Conservation (phyloP, 2,797 vertebrate genomes). For the Pipistrellus nathusii region DNA sequence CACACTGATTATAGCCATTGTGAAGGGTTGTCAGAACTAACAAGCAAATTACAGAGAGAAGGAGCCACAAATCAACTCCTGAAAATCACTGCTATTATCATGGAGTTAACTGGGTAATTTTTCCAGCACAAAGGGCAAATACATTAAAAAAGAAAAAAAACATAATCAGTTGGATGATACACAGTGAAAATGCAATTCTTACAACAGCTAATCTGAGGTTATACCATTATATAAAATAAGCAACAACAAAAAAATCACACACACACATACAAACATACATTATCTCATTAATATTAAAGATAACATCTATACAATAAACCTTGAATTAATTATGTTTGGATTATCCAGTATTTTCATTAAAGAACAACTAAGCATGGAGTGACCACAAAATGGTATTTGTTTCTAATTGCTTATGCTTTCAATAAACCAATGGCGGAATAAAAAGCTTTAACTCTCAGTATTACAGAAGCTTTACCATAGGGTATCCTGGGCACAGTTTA, state of each 20-base stretch:
- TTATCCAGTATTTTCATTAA: constrained; percentile 55
- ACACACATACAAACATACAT: neutral
- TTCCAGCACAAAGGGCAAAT: constrained; percentile 63
- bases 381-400: constrained; percentile 17
- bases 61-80: constrained; percentile 47
- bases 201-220: constrained; percentile 43
- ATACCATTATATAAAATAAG: constrained; percentile 29
- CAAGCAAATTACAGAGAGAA: constrained; percentile 75
- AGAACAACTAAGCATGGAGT: constrained; percentile 12
- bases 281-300: constrained; percentile 55
- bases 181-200: constrained; percentile 49
- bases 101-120: constrained; percentile 72
- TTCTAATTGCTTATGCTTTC: constrained; percentile 46
- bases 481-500: neutral
- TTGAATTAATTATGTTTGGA: constrained; percentile 63
- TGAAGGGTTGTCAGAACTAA: constrained; percentile 64
- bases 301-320: constrained; percentile 36
- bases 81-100: constrained; percentile 72
- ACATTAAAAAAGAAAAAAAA: constrained; percentile 19
- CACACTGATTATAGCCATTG: constrained; percentile 73
- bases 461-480: neutral
- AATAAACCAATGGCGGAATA: constrained; percentile 34
- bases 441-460: constrained; percentile 1
- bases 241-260: neutral
- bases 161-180: constrained; percentile 58